Base-by-base conservation (phyloP, 2,888 invertebrate genomes). In the Heteromyza rotundicornis region DNA sequence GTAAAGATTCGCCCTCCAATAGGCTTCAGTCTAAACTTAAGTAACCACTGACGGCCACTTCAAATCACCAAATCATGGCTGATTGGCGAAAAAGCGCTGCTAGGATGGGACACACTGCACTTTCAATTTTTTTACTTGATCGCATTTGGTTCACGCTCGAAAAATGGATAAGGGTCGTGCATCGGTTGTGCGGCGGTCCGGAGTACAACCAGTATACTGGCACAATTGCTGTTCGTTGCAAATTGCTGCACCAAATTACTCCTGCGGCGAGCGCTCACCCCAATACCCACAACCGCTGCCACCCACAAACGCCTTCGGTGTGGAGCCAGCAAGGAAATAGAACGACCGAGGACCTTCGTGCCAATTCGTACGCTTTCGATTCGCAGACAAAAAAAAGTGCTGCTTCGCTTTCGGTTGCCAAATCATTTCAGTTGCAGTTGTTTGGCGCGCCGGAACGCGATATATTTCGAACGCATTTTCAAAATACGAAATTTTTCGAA, bases 351-450 rank as follows among this genome's bases (percentile, higher is more conserved):
- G 35, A 19, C 47, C 47, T 47, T 47, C 47, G 47, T 47, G 5
- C 20, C 19, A n/a, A n/a, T n/a, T n/a, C n/a, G n/a, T n/a, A n/a
- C n/a, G 47, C 40, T 7, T n/a, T 8, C 40, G 19, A 47, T n/a
- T n/a, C n/a, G n/a, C n/a, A n/a, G n/a, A n/a, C n/a, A n/a, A n/a
- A n/a, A n/a, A n/a, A n/a, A n/a, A n/a, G 14, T 40, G 58, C 57
- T 59, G 60, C 62, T 64, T 66, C 62, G 59, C 56, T 50, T 57
- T 50, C 53, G 54, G 59, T 60, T 57, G 59, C 40, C 57, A 47
- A 40, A 36, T 70, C 78, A 77, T 74, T 78, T 76, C 74, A 71
- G 75, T 77, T 75, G 77, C 78, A 78, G 67, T 73, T 78, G 74
- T 74, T 72, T 66, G 71, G 71, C 73, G 73, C 72, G 76, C 70